Conservation (phyloP, 2,888 invertebrate species). For the Candidula unifasciata region DNA sequence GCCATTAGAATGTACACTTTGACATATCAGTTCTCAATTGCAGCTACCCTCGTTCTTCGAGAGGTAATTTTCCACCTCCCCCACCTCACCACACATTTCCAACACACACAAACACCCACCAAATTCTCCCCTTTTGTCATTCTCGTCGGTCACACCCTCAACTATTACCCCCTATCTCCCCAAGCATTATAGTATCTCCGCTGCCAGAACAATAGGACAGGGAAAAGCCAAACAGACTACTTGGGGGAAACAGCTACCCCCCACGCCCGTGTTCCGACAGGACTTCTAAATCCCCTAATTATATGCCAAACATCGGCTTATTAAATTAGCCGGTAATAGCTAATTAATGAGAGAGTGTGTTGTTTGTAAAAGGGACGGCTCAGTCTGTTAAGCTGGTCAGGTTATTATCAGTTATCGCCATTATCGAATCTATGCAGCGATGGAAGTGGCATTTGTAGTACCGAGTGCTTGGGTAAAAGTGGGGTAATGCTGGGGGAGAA, state of each 20-base stretch:
- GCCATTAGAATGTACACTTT: too few species aligned
- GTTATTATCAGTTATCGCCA: conserved; percentile 25
- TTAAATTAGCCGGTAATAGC: conserved; percentile 65
- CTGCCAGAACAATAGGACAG: neutral
- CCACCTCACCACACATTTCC: too few species aligned
- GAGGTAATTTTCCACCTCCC: too few species aligned
- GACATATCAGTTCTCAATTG: too few species aligned
- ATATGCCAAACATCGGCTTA: conserved; percentile 55
- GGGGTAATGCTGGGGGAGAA: too few species aligned
- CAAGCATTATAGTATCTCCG: neutral
- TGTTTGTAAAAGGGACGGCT: conserved; percentile 55
- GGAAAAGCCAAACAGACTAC: neutral
- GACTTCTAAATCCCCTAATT: conserved; percentile 50
- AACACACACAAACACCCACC: too few species aligned
- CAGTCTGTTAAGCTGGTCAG: conserved; percentile 42
- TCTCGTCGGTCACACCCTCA: too few species aligned
- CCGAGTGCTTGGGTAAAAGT: neutral
- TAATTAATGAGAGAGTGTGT: conserved; percentile 63
- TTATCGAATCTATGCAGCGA: conserved; percentile 30
- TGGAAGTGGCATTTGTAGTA: neutral
- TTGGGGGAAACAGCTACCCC: neutral
- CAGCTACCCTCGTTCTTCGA: too few species aligned
- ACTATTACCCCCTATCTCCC: neutral
- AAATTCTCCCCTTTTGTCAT: too few species aligned
- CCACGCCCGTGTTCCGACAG: neutral